Conservation (phyloP, 2,797 vertebrate species). For the Heterohyrax brucei region DNA sequence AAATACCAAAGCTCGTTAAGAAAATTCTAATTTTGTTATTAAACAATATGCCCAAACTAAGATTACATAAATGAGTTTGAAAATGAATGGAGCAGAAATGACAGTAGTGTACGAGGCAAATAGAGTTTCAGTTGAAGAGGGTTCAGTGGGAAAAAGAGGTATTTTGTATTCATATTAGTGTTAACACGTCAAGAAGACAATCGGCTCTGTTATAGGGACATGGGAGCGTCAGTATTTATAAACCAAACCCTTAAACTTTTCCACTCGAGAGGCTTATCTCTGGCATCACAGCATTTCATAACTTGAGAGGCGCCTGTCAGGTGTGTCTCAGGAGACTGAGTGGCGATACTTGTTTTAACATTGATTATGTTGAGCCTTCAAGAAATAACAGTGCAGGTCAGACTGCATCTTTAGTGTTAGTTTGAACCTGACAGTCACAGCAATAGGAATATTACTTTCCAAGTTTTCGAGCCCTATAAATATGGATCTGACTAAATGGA, state of each 20-base stretch:
- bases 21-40: slow-evolving; percentile 29
- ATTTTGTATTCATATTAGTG: slow-evolving; percentile 47
- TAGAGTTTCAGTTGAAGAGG: slow-evolving; percentile 21
- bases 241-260: not conserved
- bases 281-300: too few species aligned
- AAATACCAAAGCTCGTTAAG: not conserved
- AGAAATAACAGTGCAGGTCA: too few species aligned
- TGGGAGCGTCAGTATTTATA: not conserved
- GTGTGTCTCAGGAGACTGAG: too few species aligned
- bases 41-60: not conserved
- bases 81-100: slow-evolving; percentile 17
- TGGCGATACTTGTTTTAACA: too few species aligned
- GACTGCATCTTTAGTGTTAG: too few species aligned
- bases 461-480: too few species aligned
- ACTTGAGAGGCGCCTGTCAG: too few species aligned
- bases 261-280: too few species aligned
- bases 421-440: too few species aligned
- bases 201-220: not conserved
- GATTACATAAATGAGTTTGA: not conserved
- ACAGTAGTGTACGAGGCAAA: not conserved
- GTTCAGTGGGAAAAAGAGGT: not conserved
- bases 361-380: too few species aligned
- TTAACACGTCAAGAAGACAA: slow-evolving; percentile 30
- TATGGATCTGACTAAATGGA: too few species aligned
- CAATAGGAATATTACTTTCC: too few species aligned